These are phyloP conservation scores for Dufourea novaeangliae DNA, from an alignment of 1,140 invertebrate genomes.

Conservation along the genomic window DNA sequence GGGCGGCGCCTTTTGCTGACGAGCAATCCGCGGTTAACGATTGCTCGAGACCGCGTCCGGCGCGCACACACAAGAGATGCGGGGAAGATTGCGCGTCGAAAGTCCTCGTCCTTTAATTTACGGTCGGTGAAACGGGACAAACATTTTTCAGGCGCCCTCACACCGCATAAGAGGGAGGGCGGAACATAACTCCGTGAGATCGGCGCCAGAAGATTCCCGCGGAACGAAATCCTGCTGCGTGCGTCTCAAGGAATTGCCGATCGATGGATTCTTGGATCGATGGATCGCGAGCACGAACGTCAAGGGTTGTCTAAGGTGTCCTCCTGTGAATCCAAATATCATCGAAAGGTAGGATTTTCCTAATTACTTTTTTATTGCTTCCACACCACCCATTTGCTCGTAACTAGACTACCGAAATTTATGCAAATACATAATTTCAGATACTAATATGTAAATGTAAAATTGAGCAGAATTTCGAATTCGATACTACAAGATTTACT, in stretches of 20 bases:
- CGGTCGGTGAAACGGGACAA: neutral
- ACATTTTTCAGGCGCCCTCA: neutral
- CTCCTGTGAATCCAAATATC: neutral
- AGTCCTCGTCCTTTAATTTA: neutral
- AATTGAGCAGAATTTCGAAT: too few species aligned
- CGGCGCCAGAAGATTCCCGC: neutral
- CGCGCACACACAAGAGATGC: too few species aligned
- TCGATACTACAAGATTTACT: too few species aligned
- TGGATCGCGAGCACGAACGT: neutral
- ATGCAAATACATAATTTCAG: too few species aligned
- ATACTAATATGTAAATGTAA: too few species aligned
- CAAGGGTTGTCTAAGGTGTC: neutral
- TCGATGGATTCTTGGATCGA: neutral
- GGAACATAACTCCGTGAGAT: neutral
- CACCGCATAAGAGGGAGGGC: neutral
- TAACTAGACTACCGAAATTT: too few species aligned
- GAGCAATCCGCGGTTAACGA: neutral
- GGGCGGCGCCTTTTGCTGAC: slow-evolving; percentile 31
- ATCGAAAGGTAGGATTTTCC: neutral
- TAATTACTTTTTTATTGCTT: too few species aligned
- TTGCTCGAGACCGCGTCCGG: neutral
- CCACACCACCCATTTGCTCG: too few species aligned
- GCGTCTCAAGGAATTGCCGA: neutral
- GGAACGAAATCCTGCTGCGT: neutral
- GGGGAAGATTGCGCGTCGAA: neutral